A percentile compares a stretch with the other conserved stretches of the same genome.
Conservation (phyloP, 2,113 vertebrate species). For the Mirza zaza region DNA sequence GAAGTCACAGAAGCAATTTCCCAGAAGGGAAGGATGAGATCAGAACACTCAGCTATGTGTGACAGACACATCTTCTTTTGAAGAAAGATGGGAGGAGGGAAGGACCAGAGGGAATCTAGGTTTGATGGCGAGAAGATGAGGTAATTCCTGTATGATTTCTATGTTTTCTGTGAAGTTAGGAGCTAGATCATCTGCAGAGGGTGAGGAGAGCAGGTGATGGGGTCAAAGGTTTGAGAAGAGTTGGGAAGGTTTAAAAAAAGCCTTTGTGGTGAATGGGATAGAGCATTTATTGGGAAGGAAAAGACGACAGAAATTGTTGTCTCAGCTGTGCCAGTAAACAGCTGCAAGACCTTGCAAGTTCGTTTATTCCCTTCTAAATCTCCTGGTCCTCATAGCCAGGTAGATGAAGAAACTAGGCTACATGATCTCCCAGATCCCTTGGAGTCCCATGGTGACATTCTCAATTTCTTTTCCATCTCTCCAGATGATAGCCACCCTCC, state of each 20-base stretch:
- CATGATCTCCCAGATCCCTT: not conserved
- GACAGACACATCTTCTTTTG: not conserved
- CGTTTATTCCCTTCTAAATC: not conserved
- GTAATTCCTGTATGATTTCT: not conserved
- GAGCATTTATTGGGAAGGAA: not conserved
- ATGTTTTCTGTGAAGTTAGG: not conserved
- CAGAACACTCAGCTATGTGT: not conserved
- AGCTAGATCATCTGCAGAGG: not conserved
- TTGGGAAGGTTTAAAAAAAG: not conserved
- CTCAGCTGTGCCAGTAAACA: not conserved
- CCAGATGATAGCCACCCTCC: not conserved
- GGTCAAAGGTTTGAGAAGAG: not conserved
- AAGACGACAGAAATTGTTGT: not conserved
- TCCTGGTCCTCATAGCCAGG: not conserved
- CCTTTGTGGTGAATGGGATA: not conserved
- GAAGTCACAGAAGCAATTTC: not conserved
- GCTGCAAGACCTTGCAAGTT: not conserved
- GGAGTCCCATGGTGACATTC: not conserved
- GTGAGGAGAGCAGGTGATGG: not conserved
- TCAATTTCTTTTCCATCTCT: not conserved
- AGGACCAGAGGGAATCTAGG: not conserved
- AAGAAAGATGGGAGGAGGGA: not conserved
- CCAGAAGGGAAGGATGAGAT: not conserved
- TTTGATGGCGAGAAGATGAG: not conserved
- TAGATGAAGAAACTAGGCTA: not conserved